These are phyloP conservation scores for Oscheius sp. DNA, from an alignment of 1,140 invertebrate genomes.

Conservation along the genomic window DNA sequence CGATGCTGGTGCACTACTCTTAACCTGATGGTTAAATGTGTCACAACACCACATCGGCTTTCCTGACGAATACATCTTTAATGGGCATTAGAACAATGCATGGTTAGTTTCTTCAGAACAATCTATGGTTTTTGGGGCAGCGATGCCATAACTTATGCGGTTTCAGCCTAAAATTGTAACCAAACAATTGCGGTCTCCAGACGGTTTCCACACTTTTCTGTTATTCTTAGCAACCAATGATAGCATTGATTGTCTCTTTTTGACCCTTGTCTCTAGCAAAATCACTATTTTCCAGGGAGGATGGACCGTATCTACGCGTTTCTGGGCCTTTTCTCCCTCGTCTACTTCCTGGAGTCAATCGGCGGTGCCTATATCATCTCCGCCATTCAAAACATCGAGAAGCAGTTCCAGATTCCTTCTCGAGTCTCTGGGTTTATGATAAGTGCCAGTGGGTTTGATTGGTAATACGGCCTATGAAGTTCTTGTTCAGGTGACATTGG, in stretches of 20 bases:
- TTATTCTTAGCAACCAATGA: not conserved
- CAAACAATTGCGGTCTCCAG: not conserved
- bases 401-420: constrained; percentile 59
- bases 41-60: too few relatives aligned
- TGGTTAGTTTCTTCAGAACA: too few relatives aligned
- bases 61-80: too few relatives aligned
- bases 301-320: constrained; percentile 44
- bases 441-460: constrained; percentile 43
- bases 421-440: constrained; percentile 58
- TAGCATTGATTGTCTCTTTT: not conserved
- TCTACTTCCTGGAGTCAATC: constrained; percentile 50
- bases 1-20: too few relatives aligned
- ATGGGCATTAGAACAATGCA: too few relatives aligned
- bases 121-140: not conserved
- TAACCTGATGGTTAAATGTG: too few relatives aligned
- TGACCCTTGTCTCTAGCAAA: not conserved
- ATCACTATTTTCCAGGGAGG: constrained; percentile 18
- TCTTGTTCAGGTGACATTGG: constrained; percentile 53
- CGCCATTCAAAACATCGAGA: constrained; percentile 53
- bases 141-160: not conserved
- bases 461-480: not conserved
- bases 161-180: not conserved
- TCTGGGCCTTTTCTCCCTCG: constrained; percentile 44
- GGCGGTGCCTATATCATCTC: constrained; percentile 49
- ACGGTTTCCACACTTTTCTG: not conserved